These are phyloP conservation scores for Australoheros scitulus DNA, from an alignment of 2,113 vertebrate genomes.

Conservation along the genomic window DNA sequence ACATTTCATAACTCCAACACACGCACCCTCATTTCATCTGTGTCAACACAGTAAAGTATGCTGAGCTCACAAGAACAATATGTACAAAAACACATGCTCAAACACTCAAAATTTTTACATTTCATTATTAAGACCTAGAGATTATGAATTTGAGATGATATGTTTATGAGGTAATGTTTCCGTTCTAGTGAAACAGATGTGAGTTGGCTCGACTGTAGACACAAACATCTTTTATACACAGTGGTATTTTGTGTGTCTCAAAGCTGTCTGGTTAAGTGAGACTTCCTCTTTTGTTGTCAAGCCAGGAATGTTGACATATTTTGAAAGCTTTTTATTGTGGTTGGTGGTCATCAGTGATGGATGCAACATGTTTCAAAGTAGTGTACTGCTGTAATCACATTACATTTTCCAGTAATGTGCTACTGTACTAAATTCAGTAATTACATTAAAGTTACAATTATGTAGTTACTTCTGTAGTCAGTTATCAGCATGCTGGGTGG, in stretches of 20 bases:
- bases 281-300: neutral
- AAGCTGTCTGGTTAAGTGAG: neutral
- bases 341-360: neutral
- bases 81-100: neutral
- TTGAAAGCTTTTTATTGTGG: neutral
- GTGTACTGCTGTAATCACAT: neutral
- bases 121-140: neutral
- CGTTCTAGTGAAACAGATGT: neutral
- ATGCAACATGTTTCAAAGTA: neutral
- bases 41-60: neutral
- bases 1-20: conserved; percentile 4
- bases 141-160: neutral
- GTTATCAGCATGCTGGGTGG: too few relatives aligned
- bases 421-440: too few relatives aligned
- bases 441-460: too few relatives aligned
- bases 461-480: too few relatives aligned
- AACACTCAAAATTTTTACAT: neutral
- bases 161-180: neutral
- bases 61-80: neutral
- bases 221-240: neutral
- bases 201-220: neutral
- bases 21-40: neutral
- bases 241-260: neutral
- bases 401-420: neutral
- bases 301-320: neutral